Evolutionary conservation across 2,113 vertebrate genomes (phyloP).

Genomic region (Equus przewalskii): DNA sequence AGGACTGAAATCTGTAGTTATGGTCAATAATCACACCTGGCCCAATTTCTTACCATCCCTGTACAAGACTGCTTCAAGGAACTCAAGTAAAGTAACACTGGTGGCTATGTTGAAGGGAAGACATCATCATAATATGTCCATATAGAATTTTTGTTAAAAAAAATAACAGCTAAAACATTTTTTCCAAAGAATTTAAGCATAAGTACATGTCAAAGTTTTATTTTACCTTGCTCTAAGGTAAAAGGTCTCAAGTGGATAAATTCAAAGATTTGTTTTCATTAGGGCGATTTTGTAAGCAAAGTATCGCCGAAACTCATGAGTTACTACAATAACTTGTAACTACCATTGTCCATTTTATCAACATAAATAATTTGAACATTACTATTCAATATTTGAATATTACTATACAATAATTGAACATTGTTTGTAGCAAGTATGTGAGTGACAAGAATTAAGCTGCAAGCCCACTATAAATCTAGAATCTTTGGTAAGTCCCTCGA

Average conservation of each 20-base stretch:
- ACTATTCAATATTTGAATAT: no score
- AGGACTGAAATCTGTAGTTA: not conserved
- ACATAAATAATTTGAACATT: not conserved
- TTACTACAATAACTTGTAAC: not conserved
- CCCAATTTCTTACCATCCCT: not conserved
- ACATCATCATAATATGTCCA: not conserved
- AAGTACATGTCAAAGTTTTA: not conserved
- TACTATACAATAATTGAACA: no score
- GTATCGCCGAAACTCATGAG: not conserved
- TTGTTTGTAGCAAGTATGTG: not conserved
- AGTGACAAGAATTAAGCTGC: not conserved
- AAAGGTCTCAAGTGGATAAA: not conserved
- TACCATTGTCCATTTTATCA: not conserved
- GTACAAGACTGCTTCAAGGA: not conserved
- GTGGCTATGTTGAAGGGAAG: not conserved
- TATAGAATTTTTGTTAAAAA: not conserved
- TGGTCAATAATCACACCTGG: not conserved
- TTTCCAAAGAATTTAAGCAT: not conserved
- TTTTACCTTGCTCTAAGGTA: not conserved
- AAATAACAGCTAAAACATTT: not conserved
- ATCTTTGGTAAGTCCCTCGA: not conserved
- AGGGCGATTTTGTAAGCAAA: not conserved
- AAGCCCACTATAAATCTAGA: not conserved
- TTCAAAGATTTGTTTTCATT: not conserved
- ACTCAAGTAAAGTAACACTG: not conserved